A percentile compares a stretch with the other conserved stretches of the same genome.
Conservation (phyloP, 2,888 invertebrate genomes). For the Perizoma affinitatum region DNA sequence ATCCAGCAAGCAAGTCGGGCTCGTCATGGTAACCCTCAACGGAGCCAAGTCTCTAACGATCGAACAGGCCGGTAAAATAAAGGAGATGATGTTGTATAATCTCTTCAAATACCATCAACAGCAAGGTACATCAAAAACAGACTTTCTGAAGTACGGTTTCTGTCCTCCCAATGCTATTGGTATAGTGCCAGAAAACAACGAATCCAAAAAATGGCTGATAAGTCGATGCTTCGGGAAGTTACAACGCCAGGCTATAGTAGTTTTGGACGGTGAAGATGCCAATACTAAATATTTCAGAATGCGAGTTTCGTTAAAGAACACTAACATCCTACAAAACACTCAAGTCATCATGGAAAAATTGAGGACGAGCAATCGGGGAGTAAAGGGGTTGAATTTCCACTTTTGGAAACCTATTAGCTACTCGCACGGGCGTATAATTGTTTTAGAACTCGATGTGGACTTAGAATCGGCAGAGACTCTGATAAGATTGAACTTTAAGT, state of each 20-base stretch:
- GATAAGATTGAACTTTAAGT: constrained; percentile 49
- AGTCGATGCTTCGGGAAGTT: constrained; percentile 59
- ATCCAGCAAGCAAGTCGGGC: constrained; percentile 16
- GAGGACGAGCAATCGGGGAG: constrained; percentile 61
- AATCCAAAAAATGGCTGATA: constrained; percentile 64
- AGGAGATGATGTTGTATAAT: constrained; percentile 63
- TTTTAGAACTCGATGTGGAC: constrained; percentile 59
- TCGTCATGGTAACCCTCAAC: constrained; percentile 60
- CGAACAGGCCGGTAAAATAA: constrained; percentile 61
- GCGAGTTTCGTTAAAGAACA: constrained; percentile 44
- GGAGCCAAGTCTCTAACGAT: constrained; percentile 57
- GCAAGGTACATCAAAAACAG: constrained; percentile 53
- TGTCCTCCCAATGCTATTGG: constrained; percentile 63
- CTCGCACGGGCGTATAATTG: constrained; percentile 23
- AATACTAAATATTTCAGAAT: constrained; percentile 57
- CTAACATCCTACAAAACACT: not conserved
- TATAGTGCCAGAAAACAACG: constrained; percentile 63
- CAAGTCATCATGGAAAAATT: constrained; percentile 51
- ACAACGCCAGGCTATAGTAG: constrained; percentile 50
- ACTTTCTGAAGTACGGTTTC: constrained; percentile 68
- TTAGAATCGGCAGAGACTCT: constrained; percentile 66
- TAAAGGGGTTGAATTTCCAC: constrained; percentile 63
- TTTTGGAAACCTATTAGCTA: constrained; percentile 57
- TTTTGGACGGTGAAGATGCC: constrained; percentile 54
- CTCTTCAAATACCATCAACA: constrained; percentile 63